Conservation (phyloP, 2,888 invertebrate genomes). For the Omphaloscelis lunosa region DNA sequence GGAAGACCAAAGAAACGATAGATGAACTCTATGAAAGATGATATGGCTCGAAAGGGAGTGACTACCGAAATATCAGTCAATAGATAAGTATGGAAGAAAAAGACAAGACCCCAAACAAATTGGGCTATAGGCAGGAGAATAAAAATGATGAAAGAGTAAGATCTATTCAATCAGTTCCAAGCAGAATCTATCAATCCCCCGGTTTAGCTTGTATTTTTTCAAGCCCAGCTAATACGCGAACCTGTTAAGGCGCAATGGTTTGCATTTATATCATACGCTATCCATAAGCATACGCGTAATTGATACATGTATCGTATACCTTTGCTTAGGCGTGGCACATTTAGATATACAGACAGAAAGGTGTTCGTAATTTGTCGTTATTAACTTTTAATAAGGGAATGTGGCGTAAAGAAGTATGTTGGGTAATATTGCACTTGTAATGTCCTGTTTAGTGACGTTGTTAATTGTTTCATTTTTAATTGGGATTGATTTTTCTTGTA, state of each 20-base stretch:
- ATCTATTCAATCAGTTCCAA: conserved; percentile 25
- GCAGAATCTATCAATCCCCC: conserved; percentile 28
- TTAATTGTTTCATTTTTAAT: no score
- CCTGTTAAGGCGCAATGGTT: conserved; percentile 79
- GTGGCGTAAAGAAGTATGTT: conserved; percentile 47
- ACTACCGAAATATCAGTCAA: no score
- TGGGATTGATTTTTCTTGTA: not conserved
- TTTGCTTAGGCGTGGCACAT: conserved; percentile 68
- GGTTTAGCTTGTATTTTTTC: conserved; percentile 74
- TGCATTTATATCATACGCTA: conserved; percentile 83
- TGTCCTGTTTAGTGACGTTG: not conserved
- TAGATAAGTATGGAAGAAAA: not conserved
- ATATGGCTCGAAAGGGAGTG: not conserved
- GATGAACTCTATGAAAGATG: not conserved
- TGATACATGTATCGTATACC: conserved; percentile 82
- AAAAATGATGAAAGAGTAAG: not conserved
- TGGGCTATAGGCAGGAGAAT: not conserved
- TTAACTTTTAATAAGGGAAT: conserved; percentile 59
- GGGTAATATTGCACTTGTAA: conserved; percentile 25
- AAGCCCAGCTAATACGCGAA: conserved; percentile 80
- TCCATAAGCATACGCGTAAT: conserved; percentile 81
- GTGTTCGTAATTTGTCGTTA: conserved; percentile 67
- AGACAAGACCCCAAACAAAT: not conserved
- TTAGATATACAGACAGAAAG: conserved; percentile 66
- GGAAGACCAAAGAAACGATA: not conserved